A percentile compares a stretch with the other conserved stretches of the same genome.
Evolutionary conservation across 2,797 vertebrate species (phyloP).

Genomic region (Thamnophis elegans): DNA sequence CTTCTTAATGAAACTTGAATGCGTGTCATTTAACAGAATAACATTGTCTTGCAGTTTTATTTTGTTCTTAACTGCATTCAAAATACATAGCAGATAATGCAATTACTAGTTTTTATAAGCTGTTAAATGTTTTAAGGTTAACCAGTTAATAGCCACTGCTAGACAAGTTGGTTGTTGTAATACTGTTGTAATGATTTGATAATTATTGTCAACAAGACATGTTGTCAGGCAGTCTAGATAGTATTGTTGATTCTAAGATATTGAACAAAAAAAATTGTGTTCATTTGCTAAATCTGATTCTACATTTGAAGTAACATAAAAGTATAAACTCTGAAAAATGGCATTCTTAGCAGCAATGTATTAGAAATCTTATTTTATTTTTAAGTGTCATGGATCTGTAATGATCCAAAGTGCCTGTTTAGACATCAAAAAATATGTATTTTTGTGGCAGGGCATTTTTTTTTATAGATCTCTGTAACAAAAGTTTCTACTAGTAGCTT

Average conservation of each 20-base stretch:
- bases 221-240: background rate
- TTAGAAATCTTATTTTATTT: background rate
- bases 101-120: constrained; percentile 18
- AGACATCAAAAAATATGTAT: background rate
- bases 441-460: background rate
- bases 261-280: background rate
- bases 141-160: constrained; percentile 41
- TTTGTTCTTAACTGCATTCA: constrained; percentile 37
- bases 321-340: background rate
- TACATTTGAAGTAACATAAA: background rate
- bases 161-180: constrained; percentile 29
- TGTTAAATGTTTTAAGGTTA: constrained; percentile 33
- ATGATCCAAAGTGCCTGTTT: background rate
- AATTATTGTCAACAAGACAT: constrained; percentile 37
- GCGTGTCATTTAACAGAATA: background rate
- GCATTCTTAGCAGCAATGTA: background rate
- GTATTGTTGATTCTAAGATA: background rate
- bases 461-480: background rate
- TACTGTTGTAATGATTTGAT: constrained; percentile 8
- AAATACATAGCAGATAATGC: constrained; percentile 16
- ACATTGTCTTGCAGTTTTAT: constrained; percentile 13
- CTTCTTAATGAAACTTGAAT: background rate
- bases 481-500: background rate
- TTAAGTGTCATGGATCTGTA: background rate
- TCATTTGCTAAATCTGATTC: background rate